Evolutionary conservation across 92 coral and sea anemone species (phyloP), one percentile per base, ranked within the genome.

Genomic region (Siderastrea radians): DNA sequence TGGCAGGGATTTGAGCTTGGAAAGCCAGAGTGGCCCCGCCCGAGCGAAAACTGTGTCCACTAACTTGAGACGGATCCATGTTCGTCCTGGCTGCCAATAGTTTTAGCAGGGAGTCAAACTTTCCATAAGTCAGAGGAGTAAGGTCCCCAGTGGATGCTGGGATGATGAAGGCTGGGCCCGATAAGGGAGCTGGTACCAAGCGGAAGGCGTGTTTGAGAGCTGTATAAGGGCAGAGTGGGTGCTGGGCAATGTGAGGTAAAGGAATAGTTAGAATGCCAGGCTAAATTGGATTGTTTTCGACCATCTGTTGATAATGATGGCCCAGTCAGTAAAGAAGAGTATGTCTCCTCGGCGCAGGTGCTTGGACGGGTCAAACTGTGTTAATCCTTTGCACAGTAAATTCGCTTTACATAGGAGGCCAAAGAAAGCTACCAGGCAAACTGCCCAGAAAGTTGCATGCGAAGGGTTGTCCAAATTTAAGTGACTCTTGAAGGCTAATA

Each of bases 21-120:
- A 81, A 81, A 75, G 77, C 77, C 58, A 81, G 76, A 48, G 85
- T 81, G 77, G 75, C 76, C 79, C 87, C 80, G 48, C 87, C 79
- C 38, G 87, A 52, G 7, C 79, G 62, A 58, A 70, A 75, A 13
- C 78, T 82, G 70, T 84, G 88, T 15, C 81, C 88, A 74, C 88
- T 61, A 7, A 84, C 50, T 70, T 13, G 82, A 63, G 82, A 50
- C 45, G 88, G 82, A 67, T 84, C 75, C 82, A 84, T 17, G 15
- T 72, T 50, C 15, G 46, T 49, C 75, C 13, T n/a, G 1, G 19
- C 66, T 19, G 66, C 80, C 50, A 75, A 26, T 54, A 26, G 1
- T 75, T 75, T 26, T 1, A 75, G 67, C 0, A 75, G 8, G 78
- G 58, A 72, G 38, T 72, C 76, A 72, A 72, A 72, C 57, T 72